Percentiles rank a stretch among this genome's conserved stretches.
phyloP scores from a whole-genome alignment of 2,113 vertebrate species.

The Poeciliopsis turrubarensis region DNA sequence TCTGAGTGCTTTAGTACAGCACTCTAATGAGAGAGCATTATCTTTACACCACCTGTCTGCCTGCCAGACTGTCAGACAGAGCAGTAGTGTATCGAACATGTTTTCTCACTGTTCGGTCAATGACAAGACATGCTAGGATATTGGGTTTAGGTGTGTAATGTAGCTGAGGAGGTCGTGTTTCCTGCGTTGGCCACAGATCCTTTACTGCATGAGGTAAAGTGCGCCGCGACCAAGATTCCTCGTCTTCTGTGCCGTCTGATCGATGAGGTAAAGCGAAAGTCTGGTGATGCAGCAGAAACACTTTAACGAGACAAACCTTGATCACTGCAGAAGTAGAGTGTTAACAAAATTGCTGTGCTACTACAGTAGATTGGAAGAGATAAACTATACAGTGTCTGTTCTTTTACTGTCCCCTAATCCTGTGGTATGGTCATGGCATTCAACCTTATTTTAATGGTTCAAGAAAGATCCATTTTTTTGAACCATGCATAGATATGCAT shows the following conservation, averaged over 20 bases:
- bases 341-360: too few species aligned
- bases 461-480: too few species aligned
- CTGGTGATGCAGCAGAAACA: neutral
- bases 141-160: conserved; percentile 22
- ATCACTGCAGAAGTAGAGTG: neutral
- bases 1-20: conserved; percentile 65
- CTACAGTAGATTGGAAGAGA: too few species aligned
- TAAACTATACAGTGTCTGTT: too few species aligned
- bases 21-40: conserved; percentile 65
- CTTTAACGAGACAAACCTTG: neutral
- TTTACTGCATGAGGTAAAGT: conserved; percentile 11
- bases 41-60: conserved; percentile 57
- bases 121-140: neutral
- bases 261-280: neutral
- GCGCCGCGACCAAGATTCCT: neutral
- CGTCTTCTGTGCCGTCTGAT: neutral
- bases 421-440: too few species aligned
- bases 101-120: conserved; percentile 8
- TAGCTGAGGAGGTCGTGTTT: conserved; percentile 1
- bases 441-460: too few species aligned
- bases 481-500: too few species aligned
- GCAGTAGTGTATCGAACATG: neutral
- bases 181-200: neutral
- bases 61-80: neutral
- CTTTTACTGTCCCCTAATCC: too few species aligned